A percentile compares a stretch with the other conserved stretches of the same genome.
These are phyloP conservation scores for Cecropterus lyciades DNA, from an alignment of 1,140 invertebrate genomes.

Conservation along the genomic window DNA sequence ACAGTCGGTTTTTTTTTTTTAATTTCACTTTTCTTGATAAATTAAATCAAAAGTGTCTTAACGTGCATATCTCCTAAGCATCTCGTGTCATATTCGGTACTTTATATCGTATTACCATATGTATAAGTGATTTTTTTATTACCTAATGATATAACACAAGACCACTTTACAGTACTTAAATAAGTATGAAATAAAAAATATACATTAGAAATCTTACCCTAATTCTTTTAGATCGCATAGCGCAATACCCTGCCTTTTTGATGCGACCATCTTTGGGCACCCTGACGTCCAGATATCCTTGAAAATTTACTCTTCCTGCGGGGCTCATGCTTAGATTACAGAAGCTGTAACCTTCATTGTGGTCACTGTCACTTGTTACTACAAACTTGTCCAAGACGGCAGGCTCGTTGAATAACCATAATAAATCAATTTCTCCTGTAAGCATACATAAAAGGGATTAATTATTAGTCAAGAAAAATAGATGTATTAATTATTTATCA, in stretches of 20 bases:
- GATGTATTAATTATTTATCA: no score
- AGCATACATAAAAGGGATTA: conserved; percentile 14
- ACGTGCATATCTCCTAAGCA: no score
- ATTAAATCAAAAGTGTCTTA: no score
- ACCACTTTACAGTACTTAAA: no score
- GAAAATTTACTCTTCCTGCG: conserved; percentile 90
- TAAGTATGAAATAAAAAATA: no score
- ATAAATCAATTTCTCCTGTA: conserved; percentile 88
- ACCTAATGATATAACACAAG: no score
- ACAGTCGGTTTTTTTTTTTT: no score
- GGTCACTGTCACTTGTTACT: conserved; percentile 90
- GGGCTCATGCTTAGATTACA: conserved; percentile 87
- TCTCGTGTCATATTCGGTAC: no score
- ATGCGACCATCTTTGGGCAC: conserved; percentile 92
- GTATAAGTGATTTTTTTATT: no score
- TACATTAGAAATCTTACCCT: no score
- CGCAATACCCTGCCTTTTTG: conserved; percentile 91
- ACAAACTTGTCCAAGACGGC: conserved; percentile 90
- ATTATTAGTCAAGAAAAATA: not conserved
- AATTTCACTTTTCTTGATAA: no score
- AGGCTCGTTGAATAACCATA: conserved; percentile 88
- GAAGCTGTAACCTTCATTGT: conserved; percentile 91
- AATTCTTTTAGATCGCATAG: conserved; percentile 87
- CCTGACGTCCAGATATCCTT: conserved; percentile 88
- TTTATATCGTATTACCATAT: no score